phyloP scores from a whole-genome alignment of 2,888 invertebrate genomes.

The Macrosiphum euphorbiae region DNA sequence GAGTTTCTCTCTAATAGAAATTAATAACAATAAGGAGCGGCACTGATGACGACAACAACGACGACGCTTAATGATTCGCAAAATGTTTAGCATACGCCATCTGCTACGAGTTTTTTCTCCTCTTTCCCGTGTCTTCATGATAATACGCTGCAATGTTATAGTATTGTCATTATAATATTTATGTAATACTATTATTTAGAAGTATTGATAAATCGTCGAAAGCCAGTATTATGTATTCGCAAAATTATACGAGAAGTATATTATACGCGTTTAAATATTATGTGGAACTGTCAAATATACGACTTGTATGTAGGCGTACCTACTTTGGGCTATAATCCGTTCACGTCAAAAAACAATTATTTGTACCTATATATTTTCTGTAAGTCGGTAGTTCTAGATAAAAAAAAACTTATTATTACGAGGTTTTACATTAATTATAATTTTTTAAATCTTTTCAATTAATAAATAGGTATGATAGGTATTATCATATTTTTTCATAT shows the following conservation, averaged over 20 bases:
- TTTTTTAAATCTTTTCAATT: too few species aligned
- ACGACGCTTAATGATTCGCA: slow-evolving; percentile 14
- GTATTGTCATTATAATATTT: not conserved
- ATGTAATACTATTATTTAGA: not conserved
- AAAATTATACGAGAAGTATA: not conserved
- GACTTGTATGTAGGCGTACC: not conserved
- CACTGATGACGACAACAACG: not conserved
- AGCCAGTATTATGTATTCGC: not conserved
- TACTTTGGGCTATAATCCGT: not conserved
- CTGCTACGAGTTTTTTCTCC: not conserved
- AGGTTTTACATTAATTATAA: too few species aligned
- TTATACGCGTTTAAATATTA: too few species aligned
- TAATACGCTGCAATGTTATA: not conserved
- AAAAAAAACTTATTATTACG: not conserved
- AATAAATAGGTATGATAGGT: too few species aligned
- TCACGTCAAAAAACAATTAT: too few species aligned
- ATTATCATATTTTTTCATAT: not conserved
- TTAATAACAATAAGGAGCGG: not conserved
- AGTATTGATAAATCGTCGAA: not conserved
- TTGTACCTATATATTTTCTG: not conserved
- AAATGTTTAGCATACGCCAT: slow-evolving; percentile 28
- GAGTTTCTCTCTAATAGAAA: not conserved
- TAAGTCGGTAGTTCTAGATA: not conserved
- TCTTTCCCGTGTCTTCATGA: not conserved
- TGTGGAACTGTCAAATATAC: not conserved